Conservation (phyloP, 2,888 invertebrate species). For the Colletes collaris region DNA sequence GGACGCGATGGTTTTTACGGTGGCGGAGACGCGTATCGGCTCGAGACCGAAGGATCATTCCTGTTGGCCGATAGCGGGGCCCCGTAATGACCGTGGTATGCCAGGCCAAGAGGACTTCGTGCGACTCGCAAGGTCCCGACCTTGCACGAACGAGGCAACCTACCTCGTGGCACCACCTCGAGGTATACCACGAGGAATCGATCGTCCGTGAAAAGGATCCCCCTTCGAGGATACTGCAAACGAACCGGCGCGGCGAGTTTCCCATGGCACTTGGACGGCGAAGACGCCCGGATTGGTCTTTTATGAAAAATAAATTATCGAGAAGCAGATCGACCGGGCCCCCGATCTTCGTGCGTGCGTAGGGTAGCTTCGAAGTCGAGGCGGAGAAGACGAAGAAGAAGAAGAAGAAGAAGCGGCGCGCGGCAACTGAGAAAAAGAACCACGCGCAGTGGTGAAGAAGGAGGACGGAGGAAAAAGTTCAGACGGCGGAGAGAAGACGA, state of each 20-base stretch:
- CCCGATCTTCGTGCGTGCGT: slow-evolving; percentile 57
- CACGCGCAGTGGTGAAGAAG: slow-evolving; percentile 42
- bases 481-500: slow-evolving; percentile 16
- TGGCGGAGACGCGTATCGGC: slow-evolving; percentile 26
- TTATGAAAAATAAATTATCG: slow-evolving; percentile 73
- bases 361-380: slow-evolving; percentile 42
- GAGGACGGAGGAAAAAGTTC: slow-evolving; percentile 29
- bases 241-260: slow-evolving; percentile 64
- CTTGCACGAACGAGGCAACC: slow-evolving; percentile 55
- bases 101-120: slow-evolving; percentile 24
- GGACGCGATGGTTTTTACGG: slow-evolving; percentile 28
- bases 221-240: slow-evolving; percentile 48
- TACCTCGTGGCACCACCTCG: slow-evolving; percentile 28
- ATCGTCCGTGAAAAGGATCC: slow-evolving; percentile 63
- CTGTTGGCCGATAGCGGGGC: slow-evolving; percentile 42
- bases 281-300: slow-evolving; percentile 55
- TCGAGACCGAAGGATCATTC: slow-evolving; percentile 28
- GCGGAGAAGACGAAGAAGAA: slow-evolving; percentile 7
- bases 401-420: not conserved
- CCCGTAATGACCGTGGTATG: slow-evolving; percentile 51
- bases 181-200: slow-evolving; percentile 48
- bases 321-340: slow-evolving; percentile 36
- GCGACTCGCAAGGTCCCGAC: slow-evolving; percentile 63
- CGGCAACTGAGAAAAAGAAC: slow-evolving; percentile 40
- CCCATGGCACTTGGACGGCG: slow-evolving; percentile 55